A percentile compares a stretch with the other conserved stretches of the same genome.
Conservation (phyloP, 2,113 vertebrate species). For the Oceanodroma tethys region DNA sequence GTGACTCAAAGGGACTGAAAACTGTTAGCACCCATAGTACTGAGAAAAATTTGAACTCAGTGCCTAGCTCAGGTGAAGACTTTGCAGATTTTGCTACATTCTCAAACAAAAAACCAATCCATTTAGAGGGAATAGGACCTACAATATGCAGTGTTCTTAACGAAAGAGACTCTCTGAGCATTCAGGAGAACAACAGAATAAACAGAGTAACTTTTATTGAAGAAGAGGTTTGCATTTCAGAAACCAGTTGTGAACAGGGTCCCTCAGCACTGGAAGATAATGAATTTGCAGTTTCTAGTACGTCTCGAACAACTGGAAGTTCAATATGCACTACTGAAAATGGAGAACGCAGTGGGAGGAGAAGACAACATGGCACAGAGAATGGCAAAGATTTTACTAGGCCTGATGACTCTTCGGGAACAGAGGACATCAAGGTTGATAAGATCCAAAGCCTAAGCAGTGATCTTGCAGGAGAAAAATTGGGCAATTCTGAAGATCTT, state of each 20-base stretch:
- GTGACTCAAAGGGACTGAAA: conserved; percentile 69
- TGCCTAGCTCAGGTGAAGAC: conserved; percentile 72
- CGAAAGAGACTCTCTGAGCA: conserved; percentile 45
- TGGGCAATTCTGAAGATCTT: conserved; percentile 29
- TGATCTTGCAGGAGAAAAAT: conserved; percentile 41
- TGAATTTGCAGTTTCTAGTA: conserved; percentile 50
- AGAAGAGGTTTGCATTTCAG: conserved; percentile 57
- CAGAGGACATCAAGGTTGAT: conserved; percentile 15
- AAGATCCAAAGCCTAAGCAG: conserved; percentile 21
- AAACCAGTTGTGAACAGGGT: conserved; percentile 28
- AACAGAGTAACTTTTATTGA: conserved; percentile 58
- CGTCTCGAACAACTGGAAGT: conserved; percentile 38
- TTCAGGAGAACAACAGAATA: conserved; percentile 69
- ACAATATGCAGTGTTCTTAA: conserved; percentile 37
- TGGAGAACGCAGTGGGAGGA: conserved; percentile 19
- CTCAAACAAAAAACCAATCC: conserved; percentile 65
- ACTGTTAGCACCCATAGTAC: conserved; percentile 37
- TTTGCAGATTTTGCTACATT: conserved; percentile 91
- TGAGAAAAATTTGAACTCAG: conserved; percentile 65
- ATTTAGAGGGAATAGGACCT: conserved; percentile 56
- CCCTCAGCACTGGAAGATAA: conserved; percentile 56
- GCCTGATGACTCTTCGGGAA: conserved; percentile 22
- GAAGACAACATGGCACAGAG: not conserved
- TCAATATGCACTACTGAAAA: conserved; percentile 61
- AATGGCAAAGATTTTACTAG: conserved; percentile 36